A percentile compares a stretch with the other conserved stretches of the same genome.
Evolutionary conservation across 2,113 vertebrate species (phyloP).

Genomic region (Perognathus longimembris): DNA sequence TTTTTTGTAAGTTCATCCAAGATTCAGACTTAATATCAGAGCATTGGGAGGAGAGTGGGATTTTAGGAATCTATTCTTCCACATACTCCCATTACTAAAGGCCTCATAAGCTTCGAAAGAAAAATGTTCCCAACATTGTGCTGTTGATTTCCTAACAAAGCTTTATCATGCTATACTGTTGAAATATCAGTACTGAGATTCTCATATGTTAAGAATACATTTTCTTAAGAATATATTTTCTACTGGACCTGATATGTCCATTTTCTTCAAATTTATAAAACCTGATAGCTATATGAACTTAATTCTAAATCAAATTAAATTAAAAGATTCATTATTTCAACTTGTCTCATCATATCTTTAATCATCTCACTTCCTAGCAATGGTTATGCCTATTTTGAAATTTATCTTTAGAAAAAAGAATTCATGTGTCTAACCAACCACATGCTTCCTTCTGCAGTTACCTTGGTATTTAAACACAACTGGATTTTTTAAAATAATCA

Average conservation of each 20-base stretch:
- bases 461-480: neutral
- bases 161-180: neutral
- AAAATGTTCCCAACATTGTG: neutral
- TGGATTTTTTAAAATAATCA: neutral
- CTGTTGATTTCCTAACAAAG: neutral
- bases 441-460: neutral
- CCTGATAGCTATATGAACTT: neutral
- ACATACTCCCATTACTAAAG: neutral
- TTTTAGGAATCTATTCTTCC: neutral
- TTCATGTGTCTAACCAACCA: neutral
- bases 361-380: neutral
- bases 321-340: slow-evolving; percentile 7
- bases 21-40: neutral
- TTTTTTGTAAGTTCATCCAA: neutral
- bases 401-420: neutral
- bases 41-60: neutral
- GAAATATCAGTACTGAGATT: neutral
- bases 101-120: neutral
- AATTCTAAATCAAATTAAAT: neutral
- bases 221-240: neutral
- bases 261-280: neutral
- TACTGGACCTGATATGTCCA: neutral
- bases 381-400: neutral
- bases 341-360: neutral
- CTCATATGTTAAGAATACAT: neutral